Percentiles rank a stretch among this genome's conserved stretches.
These are phyloP conservation scores for Sussaba pulchella DNA, from an alignment of 2,888 invertebrate genomes.

Conservation along the genomic window DNA sequence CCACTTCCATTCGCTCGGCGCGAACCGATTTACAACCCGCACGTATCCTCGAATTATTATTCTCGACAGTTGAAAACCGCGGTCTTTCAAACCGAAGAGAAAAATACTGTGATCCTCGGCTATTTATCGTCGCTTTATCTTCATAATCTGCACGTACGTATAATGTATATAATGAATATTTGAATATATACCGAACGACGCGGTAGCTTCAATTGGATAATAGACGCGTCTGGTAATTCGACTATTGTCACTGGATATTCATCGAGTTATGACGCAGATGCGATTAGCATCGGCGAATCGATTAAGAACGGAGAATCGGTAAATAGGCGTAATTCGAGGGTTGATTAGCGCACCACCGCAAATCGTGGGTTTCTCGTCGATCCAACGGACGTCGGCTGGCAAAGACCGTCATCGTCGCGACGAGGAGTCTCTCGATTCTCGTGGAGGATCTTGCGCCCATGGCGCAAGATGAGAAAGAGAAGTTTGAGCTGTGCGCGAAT, in stretches of 20 bases:
- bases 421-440: conserved; percentile 44
- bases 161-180: no score
- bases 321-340: conserved; percentile 42
- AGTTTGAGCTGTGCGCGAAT: conserved; percentile 4
- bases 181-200: neutral
- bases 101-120: conserved; percentile 29
- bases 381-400: conserved; percentile 21
- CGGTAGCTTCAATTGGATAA: conserved; percentile 28
- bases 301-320: conserved; percentile 54
- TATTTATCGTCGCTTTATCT: conserved; percentile 18
- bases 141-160: no score
- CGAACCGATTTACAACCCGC: conserved; percentile 64
- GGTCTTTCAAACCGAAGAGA: neutral
- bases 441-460: conserved; percentile 60
- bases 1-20: conserved; percentile 59
- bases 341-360: neutral
- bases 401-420: neutral
- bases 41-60: conserved; percentile 43
- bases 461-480: conserved; percentile 23
- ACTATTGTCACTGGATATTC: conserved; percentile 48
- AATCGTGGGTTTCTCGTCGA: neutral
- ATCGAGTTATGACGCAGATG: conserved; percentile 50
- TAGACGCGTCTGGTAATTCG: conserved; percentile 48
- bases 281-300: conserved; percentile 59
- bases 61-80: conserved; percentile 8